Evolutionary conservation across 1,140 invertebrate species (phyloP).

Genomic region (Colletes gigas): DNA sequence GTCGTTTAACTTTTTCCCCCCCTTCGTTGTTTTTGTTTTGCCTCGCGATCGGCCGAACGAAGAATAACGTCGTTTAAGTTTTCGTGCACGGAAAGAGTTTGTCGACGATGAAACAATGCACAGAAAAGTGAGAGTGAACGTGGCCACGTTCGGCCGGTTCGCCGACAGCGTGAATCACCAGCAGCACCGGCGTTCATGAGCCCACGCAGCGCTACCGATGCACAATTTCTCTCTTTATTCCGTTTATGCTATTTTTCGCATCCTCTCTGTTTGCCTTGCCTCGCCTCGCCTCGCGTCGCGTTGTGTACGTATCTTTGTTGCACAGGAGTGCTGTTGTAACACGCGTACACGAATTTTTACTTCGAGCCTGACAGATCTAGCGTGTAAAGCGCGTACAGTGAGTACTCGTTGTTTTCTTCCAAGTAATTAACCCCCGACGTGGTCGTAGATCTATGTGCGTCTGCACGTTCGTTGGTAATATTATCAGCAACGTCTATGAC

Average conservation of each 20-base stretch:
- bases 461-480: background rate
- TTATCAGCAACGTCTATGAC: background rate
- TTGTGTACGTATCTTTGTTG: background rate
- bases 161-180: slow-evolving; percentile 71
- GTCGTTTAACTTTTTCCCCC: slow-evolving; percentile 47
- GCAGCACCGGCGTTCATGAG: slow-evolving; percentile 56
- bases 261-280: slow-evolving; percentile 7
- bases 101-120: slow-evolving; percentile 56
- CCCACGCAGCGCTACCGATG: slow-evolving; percentile 55
- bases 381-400: slow-evolving; percentile 14
- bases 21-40: slow-evolving; percentile 7
- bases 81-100: background rate
- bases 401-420: slow-evolving; percentile 33
- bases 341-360: slow-evolving; percentile 24
- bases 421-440: background rate
- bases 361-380: slow-evolving; percentile 23
- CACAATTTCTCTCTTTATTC: slow-evolving; percentile 49
- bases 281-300: background rate
- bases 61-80: slow-evolving; percentile 5
- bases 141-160: slow-evolving; percentile 58
- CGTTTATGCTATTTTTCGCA: slow-evolving; percentile 33
- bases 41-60: slow-evolving; percentile 4
- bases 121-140: slow-evolving; percentile 67
- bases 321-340: slow-evolving; percentile 1
- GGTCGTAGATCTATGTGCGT: background rate